Evolutionary conservation across 2,113 vertebrate genomes (phyloP), one percentile per base, ranked within the genome.

Genomic region (Lichenostomus cassidix): DNA sequence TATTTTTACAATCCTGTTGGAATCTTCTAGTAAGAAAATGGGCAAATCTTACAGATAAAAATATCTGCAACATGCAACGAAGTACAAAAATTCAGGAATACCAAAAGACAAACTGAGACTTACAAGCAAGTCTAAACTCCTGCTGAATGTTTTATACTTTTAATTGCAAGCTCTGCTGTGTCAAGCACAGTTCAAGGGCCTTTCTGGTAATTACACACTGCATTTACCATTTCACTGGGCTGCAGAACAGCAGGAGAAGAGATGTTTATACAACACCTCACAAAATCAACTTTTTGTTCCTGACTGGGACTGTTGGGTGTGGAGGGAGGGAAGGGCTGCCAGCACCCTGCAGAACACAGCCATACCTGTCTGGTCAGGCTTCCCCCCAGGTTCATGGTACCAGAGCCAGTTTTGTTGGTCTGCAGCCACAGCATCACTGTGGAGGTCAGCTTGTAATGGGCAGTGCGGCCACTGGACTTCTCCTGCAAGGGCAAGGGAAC

Each of bases 361-460:
- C 39, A 0, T 97, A 99, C 99, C 99, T 99, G 99, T 99, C 99
- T 98, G 95, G 99, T 99, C 10, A 99, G 99, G 97, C 99, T 99
- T 91, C 99, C 99, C 13, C 99, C 99, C 5, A 99, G 98, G 98
- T 99, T 99, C 99, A 99, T 99, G 93, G 99, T 99, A 56, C 99
- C 99, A 4, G 99, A 99, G 85, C 99, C 99, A 0, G 98, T 98
- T 95, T 99, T 99, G 70, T 99, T 99, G 90, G 99, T 99, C 95
- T 99, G 99, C 97, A 99, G 98, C 99, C 99, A 99, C 90, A 99
- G 98, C 99, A 99, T 99, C 97, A 99, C 99, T 2, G 99, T 99
- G 94, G 99, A 99, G 97, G 99, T 99, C 98, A 99, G 98, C 98
- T 99, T 99, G 97, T 99, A 99, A 97, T 99, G 99, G 95, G 99